Conservation (phyloP, 2,113 vertebrate species). For the Plestiodon gilberti region DNA sequence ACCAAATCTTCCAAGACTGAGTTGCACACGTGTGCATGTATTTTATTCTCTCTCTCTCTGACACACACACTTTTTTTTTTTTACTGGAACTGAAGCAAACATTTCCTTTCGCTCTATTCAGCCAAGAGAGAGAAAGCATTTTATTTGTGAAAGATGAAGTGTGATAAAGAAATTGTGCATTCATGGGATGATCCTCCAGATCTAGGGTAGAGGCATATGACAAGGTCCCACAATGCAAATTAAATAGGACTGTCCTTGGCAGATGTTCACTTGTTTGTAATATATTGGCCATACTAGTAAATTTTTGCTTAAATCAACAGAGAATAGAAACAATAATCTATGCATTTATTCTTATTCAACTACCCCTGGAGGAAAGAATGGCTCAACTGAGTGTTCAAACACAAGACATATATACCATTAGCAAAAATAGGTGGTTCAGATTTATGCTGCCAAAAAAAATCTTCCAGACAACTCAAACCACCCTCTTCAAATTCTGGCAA, state of each 20-base stretch:
- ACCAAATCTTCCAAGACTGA: not conserved
- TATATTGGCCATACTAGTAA: conserved; percentile 52
- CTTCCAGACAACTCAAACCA: conserved; percentile 67
- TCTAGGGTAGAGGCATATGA: not conserved
- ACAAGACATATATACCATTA: conserved; percentile 52
- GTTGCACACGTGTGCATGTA: not conserved
- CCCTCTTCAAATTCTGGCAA: conserved; percentile 65
- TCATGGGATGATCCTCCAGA: not conserved
- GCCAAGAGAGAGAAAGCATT: conserved; percentile 7
- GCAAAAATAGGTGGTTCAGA: conserved; percentile 53
- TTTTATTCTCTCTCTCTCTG: not conserved
- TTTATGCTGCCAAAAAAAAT: conserved; percentile 63
- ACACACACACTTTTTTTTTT: not conserved
- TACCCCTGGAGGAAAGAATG: conserved; percentile 20
- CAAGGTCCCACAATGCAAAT: conserved; percentile 22
- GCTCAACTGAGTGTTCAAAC: conserved; percentile 36
- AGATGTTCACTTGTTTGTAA: conserved; percentile 62
- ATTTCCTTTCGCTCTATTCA: conserved; percentile 13
- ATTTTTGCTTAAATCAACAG: conserved; percentile 46
- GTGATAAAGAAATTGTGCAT: not conserved
- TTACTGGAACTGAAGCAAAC: not conserved
- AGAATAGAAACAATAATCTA: conserved; percentile 50
- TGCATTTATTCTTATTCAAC: conserved; percentile 46
- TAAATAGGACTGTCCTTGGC: conserved; percentile 2
- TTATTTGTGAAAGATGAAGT: not conserved